A percentile compares a stretch with the other conserved stretches of the same genome.
Evolutionary conservation across 1,140 invertebrate genomes (phyloP).

Genomic region (Lordiphosa clarofinis): DNA sequence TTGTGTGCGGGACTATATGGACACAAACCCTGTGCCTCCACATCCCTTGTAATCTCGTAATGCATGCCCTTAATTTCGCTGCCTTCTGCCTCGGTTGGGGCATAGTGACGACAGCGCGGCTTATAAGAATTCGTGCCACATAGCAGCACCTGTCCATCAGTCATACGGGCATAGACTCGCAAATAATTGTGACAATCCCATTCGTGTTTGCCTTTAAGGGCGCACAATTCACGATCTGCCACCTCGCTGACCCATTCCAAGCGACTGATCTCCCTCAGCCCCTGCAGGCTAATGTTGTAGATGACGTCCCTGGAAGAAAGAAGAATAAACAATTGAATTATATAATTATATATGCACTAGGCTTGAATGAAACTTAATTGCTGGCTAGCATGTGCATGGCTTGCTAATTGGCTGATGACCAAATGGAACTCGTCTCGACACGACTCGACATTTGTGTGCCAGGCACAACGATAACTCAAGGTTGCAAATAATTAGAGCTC

Average conservation of each 20-base stretch:
- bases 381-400: constrained; percentile 55
- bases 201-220: constrained; percentile 91
- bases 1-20: constrained; percentile 97
- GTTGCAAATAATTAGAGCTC: constrained; percentile 70
- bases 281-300: constrained; percentile 89
- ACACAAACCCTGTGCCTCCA: constrained; percentile 91
- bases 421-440: constrained; percentile 10
- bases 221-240: constrained; percentile 90
- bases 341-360: constrained; percentile 33
- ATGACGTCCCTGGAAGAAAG: constrained; percentile 83
- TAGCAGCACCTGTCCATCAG: constrained; percentile 88
- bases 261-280: constrained; percentile 84
- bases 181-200: constrained; percentile 98
- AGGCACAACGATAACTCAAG: constrained; percentile 46
- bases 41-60: constrained; percentile 83
- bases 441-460: constrained; percentile 4
- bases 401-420: constrained; percentile 47
- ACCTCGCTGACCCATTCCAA: constrained; percentile 92
- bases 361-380: constrained; percentile 41
- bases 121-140: constrained; percentile 99
- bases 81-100: constrained; percentile 35
- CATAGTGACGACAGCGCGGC: constrained; percentile 88
- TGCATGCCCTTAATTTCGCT: constrained; percentile 22
- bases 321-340: constrained; percentile 80
- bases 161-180: constrained; percentile 86